A percentile compares a stretch with the other conserved stretches of the same genome.
Conservation (phyloP, 1,140 invertebrate species). For the Sitobion miscanthi region DNA sequence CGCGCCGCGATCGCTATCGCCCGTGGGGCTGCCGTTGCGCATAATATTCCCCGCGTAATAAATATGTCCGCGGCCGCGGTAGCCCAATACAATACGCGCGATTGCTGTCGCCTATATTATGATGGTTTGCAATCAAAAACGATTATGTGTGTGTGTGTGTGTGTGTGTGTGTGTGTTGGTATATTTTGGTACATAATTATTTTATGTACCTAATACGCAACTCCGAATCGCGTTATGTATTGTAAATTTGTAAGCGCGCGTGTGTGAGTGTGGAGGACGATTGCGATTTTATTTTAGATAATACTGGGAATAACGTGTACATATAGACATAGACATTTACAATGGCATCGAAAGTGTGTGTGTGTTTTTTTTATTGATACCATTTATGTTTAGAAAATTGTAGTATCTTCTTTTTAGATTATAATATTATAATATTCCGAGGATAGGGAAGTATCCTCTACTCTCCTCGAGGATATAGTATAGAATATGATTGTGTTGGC, state of each 20-base stretch:
- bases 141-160: too few relatives aligned
- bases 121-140: too few relatives aligned
- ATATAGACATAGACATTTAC: not conserved
- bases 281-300: not conserved
- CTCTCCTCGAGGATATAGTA: too few relatives aligned
- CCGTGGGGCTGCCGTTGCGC: too few relatives aligned
- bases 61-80: too few relatives aligned
- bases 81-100: too few relatives aligned
- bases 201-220: not conserved
- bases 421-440: not conserved
- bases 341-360: not conserved
- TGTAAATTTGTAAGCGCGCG: too few relatives aligned
- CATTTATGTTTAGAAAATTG: not conserved
- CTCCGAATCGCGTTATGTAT: not conserved
- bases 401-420: not conserved
- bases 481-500: not conserved
- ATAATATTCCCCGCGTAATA: too few relatives aligned
- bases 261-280: not conserved
- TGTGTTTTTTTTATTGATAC: not conserved
- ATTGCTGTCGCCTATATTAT: too few relatives aligned
- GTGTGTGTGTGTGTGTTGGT: too few relatives aligned
- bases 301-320: not conserved
- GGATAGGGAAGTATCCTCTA: too few relatives aligned
- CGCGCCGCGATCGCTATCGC: not conserved
- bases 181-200: too few relatives aligned